Evolutionary conservation across 2,797 vertebrate species (phyloP).

Genomic region (Naso thynnoides): DNA sequence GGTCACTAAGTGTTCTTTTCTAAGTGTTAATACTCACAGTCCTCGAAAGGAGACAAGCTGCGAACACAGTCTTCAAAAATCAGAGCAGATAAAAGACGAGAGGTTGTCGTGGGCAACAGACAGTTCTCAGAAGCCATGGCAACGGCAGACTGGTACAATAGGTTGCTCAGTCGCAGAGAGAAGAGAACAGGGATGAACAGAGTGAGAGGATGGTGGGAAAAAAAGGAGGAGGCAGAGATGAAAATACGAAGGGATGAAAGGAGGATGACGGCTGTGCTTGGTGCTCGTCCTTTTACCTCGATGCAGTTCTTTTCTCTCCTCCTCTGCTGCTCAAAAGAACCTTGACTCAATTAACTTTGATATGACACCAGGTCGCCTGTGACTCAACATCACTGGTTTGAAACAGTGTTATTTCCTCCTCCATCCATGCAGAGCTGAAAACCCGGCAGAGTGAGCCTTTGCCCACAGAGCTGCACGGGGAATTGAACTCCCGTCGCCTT

Average conservation of each 20-base stretch:
- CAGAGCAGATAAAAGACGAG: constrained; percentile 54
- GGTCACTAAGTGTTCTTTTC: constrained; percentile 24
- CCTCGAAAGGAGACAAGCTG: constrained; percentile 42
- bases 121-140: constrained; percentile 79
- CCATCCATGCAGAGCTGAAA: background rate
- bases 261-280: constrained; percentile 16
- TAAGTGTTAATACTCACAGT: constrained; percentile 7
- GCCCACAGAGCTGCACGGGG: constrained; percentile 18
- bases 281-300: background rate
- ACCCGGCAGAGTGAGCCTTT: constrained; percentile 7
- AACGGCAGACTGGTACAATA: constrained; percentile 77
- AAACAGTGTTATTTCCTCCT: constrained; percentile 19
- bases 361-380: constrained; percentile 2
- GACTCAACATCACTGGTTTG: constrained; percentile 8
- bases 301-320: constrained; percentile 1
- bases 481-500: constrained; percentile 2
- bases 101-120: constrained; percentile 71
- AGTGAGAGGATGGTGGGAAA: constrained; percentile 17
- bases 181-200: constrained; percentile 27
- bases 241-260: constrained; percentile 28
- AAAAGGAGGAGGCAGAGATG: constrained; percentile 11
- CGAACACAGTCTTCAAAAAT: constrained; percentile 43
- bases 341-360: constrained; percentile 15
- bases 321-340: background rate
- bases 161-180: constrained; percentile 58